A percentile compares a stretch with the other conserved stretches of the same genome.
Evolutionary conservation across 2,797 vertebrate genomes (phyloP).

Genomic region (Mormyrops attenuatus): DNA sequence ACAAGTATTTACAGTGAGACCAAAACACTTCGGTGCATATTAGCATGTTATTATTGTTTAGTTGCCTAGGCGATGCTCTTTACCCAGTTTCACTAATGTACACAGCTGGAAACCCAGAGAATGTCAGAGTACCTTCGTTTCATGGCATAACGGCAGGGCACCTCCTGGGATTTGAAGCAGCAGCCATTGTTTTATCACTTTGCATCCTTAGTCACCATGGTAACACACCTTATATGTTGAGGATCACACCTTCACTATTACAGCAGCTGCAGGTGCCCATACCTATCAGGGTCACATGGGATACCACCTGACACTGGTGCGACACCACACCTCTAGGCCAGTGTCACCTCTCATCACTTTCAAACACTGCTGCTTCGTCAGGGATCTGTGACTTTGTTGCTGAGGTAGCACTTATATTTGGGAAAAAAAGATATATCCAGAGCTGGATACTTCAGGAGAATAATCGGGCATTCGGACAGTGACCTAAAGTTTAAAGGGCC

Average conservation of each 20-base stretch:
- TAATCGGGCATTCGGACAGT: background rate
- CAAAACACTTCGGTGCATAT: background rate
- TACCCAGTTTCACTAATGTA: background rate
- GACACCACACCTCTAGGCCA: background rate
- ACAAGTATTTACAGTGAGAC: background rate
- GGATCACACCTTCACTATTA: background rate
- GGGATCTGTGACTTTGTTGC: background rate
- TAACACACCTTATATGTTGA: background rate
- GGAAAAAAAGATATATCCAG: background rate
- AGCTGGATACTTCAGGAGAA: background rate
- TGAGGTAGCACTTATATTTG: background rate
- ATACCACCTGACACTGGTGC: background rate
- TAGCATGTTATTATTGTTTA: background rate
- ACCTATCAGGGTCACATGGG: background rate
- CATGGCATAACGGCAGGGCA: background rate
- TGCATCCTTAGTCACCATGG: background rate
- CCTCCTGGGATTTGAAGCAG: background rate
- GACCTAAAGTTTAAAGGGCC: background rate
- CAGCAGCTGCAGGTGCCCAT: background rate
- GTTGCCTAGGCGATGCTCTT: background rate
- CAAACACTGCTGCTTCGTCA: background rate
- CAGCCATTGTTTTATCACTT: background rate
- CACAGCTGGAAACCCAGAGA: background rate
- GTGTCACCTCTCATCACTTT: background rate
- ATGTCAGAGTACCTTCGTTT: background rate